These are phyloP conservation scores for Mastacembelus armatus DNA, from an alignment of 2,797 vertebrate genomes.

Conservation along the genomic window DNA sequence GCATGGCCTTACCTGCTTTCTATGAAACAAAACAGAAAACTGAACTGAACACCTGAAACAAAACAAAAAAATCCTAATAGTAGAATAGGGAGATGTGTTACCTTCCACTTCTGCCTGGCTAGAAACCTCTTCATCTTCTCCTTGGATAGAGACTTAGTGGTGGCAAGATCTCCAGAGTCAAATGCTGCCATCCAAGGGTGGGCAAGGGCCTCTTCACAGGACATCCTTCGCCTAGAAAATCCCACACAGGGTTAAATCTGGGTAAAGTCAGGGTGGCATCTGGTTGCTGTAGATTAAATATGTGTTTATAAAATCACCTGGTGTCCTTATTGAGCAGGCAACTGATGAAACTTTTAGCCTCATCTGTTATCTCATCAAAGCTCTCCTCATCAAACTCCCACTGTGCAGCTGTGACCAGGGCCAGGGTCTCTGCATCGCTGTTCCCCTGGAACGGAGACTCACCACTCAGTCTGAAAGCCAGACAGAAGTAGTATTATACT, in stretches of 20 bases:
- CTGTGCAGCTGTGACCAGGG: slow-evolving; percentile 85
- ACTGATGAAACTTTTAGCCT: slow-evolving; percentile 89
- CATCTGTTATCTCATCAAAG: slow-evolving; percentile 86
- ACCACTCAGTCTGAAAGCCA: slow-evolving; percentile 84
- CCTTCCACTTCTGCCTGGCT: slow-evolving; percentile 91
- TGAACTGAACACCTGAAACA: not conserved
- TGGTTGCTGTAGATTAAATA: not conserved
- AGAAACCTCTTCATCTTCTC: slow-evolving; percentile 90
- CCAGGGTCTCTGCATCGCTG: slow-evolving; percentile 87
- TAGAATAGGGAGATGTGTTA: slow-evolving; percentile 38
- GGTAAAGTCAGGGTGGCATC: not conserved
- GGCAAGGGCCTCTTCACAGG: slow-evolving; percentile 79
- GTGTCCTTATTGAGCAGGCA: slow-evolving; percentile 85
- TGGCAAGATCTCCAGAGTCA: slow-evolving; percentile 57
- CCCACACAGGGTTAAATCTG: not conserved
- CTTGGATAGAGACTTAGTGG: slow-evolving; percentile 85
- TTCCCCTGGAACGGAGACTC: slow-evolving; percentile 92
- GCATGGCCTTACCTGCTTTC: slow-evolving; percentile 89
- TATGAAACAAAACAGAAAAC: slow-evolving; percentile 34
- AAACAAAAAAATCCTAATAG: too few species aligned
- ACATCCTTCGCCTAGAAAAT: slow-evolving; percentile 81
- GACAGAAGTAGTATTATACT: not conserved
- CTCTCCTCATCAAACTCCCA: slow-evolving; percentile 91
- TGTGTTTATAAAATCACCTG: slow-evolving; percentile 69
- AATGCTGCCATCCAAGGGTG: slow-evolving; percentile 87